Conservation (phyloP, 2,888 invertebrate genomes). For the Boloria selene region DNA sequence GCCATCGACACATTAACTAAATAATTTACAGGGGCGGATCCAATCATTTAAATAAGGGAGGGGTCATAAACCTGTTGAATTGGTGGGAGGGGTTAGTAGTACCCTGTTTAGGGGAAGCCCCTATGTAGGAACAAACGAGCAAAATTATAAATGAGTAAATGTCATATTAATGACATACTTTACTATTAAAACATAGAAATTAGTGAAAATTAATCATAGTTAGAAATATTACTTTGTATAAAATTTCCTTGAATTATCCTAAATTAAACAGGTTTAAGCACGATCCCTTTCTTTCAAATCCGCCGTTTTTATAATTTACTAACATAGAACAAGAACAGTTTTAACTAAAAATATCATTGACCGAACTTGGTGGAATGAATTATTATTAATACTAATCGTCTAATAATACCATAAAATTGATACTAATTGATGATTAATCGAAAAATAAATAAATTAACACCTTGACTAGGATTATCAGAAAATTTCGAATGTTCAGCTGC, state of each 20-base stretch:
- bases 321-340: constrained; percentile 15
- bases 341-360: constrained; percentile 49
- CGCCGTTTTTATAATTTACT: constrained; percentile 17
- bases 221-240: no score
- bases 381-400: constrained; percentile 56
- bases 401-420: constrained; percentile 51
- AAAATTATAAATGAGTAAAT: no score
- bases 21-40: constrained; percentile 56
- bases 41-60: constrained; percentile 22
- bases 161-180: no score
- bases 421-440: constrained; percentile 61
- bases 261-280: constrained; percentile 1
- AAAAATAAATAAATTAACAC: constrained; percentile 75
- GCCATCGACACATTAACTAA: constrained; percentile 51
- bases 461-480: constrained; percentile 78
- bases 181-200: no score
- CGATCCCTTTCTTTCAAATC: constrained; percentile 5
- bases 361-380: constrained; percentile 66
- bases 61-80: constrained; percentile 19
- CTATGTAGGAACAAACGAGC: constrained; percentile 1
- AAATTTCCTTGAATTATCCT: neutral
- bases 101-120: constrained; percentile 2
- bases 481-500: constrained; percentile 70
- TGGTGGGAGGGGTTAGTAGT: constrained; percentile 19
- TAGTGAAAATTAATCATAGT: no score